These are phyloP conservation scores for Trochalopteron elliotii DNA, from an alignment of 2,113 vertebrate species.

Conservation along the genomic window DNA sequence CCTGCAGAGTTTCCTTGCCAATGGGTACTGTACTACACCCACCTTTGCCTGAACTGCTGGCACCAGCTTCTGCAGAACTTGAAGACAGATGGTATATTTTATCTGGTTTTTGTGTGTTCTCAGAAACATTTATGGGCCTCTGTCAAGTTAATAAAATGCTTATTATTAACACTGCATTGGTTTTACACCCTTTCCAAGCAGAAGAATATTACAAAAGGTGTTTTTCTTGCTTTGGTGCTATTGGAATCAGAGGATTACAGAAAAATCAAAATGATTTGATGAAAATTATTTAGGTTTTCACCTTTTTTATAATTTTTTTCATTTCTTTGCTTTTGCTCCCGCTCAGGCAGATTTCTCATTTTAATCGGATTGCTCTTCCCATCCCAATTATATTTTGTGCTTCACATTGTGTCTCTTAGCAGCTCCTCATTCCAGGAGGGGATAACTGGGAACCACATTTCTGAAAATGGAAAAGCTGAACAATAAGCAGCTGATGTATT, in stretches of 20 bases:
- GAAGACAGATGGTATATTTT: constrained; percentile 48
- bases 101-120: constrained; percentile 17
- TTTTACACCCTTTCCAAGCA: background rate
- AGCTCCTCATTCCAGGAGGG: background rate
- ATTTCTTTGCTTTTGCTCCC: background rate
- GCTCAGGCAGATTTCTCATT: background rate
- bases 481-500: background rate
- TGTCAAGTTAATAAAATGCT: constrained; percentile 18
- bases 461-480: constrained; percentile 6
- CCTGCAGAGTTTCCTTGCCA: constrained; percentile 18
- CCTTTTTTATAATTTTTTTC: background rate
- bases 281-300: background rate
- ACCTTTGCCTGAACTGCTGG: constrained; percentile 47
- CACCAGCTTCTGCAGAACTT: constrained; percentile 21
- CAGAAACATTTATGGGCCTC: constrained; percentile 19
- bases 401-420: background rate
- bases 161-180: background rate
- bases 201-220: background rate
- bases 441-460: background rate
- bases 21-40: constrained; percentile 6
- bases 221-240: background rate
- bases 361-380: background rate
- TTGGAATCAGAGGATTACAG: background rate
- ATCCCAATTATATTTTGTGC: background rate
- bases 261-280: background rate